Percentiles rank a stretch among this genome's conserved stretches.
These are phyloP conservation scores for Istiophorus platypterus DNA, from an alignment of 2,113 vertebrate genomes.

Conservation along the genomic window DNA sequence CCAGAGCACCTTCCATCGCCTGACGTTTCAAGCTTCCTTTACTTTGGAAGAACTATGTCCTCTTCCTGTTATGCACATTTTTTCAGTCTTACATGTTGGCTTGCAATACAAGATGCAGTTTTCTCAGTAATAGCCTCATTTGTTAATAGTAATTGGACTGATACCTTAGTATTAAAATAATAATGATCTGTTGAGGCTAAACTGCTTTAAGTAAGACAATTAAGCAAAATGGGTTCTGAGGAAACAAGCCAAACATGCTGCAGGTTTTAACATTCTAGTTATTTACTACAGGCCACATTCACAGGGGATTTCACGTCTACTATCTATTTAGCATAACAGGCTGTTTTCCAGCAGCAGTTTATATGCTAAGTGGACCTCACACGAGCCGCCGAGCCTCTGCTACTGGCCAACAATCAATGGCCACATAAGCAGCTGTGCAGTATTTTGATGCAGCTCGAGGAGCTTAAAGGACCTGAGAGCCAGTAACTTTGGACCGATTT, in stretches of 20 bases:
- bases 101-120: neutral
- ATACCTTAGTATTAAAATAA: neutral
- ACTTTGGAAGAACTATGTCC: neutral
- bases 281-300: constrained; percentile 15
- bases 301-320: constrained; percentile 14
- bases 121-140: neutral
- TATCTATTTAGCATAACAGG: constrained; percentile 43
- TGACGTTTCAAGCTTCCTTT: neutral
- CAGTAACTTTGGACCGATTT: constrained; percentile 24
- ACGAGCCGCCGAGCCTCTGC: constrained; percentile 34
- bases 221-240: neutral
- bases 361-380: constrained; percentile 47
- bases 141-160: neutral
- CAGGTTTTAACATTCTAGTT: constrained; percentile 1
- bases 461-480: constrained; percentile 7
- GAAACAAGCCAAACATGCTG: constrained; percentile 9
- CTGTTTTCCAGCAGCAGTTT: constrained; percentile 47
- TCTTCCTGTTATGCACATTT: neutral
- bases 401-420: constrained; percentile 45
- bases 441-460: constrained; percentile 20
- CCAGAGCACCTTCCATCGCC: neutral
- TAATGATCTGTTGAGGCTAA: neutral
- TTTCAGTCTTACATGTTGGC: neutral
- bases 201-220: neutral
- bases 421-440: constrained; percentile 30